Evolutionary conservation across 30 jellyfish, hydroid and myxozoan species (phyloP).

Genomic region (Turritopsis dohrnii): DNA sequence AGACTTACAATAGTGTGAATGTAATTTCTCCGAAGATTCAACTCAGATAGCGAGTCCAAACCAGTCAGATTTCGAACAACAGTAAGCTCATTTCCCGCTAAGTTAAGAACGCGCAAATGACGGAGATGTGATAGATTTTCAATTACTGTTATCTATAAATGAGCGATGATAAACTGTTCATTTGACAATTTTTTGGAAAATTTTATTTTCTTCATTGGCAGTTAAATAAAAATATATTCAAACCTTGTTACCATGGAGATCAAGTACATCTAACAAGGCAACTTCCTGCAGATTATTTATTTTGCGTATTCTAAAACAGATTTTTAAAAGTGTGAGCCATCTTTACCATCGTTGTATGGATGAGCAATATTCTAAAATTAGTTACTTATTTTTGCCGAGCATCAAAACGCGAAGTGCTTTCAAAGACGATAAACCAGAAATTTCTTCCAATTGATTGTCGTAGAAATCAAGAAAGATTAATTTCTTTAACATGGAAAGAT

Average conservation of each 20-base stretch:
- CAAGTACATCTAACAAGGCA: constrained; percentile 65
- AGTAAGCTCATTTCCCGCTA: constrained; percentile 68
- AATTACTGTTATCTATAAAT: constrained; percentile 55
- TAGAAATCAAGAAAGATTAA: constrained; percentile 75
- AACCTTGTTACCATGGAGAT: constrained; percentile 95
- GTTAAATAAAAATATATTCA: not conserved
- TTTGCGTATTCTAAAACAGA: constrained; percentile 39
- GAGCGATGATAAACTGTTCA: not conserved
- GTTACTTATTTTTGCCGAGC: constrained; percentile 81
- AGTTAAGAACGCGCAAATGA: constrained; percentile 77
- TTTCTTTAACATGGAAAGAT: constrained; percentile 45
- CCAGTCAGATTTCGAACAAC: constrained; percentile 49
- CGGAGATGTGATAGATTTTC: constrained; percentile 66
- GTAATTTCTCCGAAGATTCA: constrained; percentile 68
- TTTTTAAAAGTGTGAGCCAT: not conserved
- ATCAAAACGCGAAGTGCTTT: constrained; percentile 66
- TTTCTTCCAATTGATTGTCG: constrained; percentile 77
- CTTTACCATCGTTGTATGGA: not conserved
- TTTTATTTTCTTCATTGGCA: not conserved
- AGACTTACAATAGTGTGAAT: constrained; percentile 59
- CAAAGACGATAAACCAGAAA: constrained; percentile 54
- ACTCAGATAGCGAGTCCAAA: constrained; percentile 65
- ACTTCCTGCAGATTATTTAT: constrained; percentile 65
- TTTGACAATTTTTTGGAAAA: too few species aligned
- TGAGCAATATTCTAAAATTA: not conserved